Conservation (phyloP, 1,140 invertebrate species). For the Saccostrea glomerata region DNA sequence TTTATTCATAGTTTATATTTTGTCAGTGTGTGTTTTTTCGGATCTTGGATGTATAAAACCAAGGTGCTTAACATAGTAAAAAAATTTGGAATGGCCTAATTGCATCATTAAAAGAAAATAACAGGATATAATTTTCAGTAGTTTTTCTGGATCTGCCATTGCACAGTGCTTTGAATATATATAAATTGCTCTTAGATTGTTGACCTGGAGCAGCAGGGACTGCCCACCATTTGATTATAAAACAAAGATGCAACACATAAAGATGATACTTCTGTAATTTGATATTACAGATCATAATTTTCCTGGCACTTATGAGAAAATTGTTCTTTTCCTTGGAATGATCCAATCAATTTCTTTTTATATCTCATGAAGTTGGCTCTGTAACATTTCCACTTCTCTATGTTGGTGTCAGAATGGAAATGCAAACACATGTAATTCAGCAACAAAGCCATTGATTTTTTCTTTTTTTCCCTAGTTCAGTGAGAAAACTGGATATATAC, state of each 20-base stretch:
- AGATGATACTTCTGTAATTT: background rate
- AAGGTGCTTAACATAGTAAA: too few relatives aligned
- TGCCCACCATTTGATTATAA: background rate
- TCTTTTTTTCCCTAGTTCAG: background rate
- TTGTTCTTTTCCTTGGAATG: slow-evolving; percentile 8
- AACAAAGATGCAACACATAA: background rate
- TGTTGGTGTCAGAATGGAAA: background rate
- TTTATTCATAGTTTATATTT: too few relatives aligned
- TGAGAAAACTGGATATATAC: background rate
- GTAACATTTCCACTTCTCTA: background rate
- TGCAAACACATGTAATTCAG: slow-evolving; percentile 8
- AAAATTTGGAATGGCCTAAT: too few relatives aligned
- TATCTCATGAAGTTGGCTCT: slow-evolving; percentile 12
- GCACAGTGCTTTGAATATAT: background rate
- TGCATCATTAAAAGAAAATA: too few relatives aligned
- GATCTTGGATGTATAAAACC: too few relatives aligned
- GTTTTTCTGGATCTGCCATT: background rate
- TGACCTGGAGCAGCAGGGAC: background rate
- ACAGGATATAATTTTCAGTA: background rate
- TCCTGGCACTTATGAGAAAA: slow-evolving; percentile 14
- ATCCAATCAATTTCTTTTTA: slow-evolving; percentile 35
- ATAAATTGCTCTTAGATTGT: background rate
- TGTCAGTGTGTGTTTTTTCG: too few relatives aligned
- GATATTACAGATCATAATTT: background rate
- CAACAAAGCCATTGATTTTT: slow-evolving; percentile 28